These are phyloP conservation scores for Zoanthus gigantus DNA, from an alignment of 92 coral and sea anemone genomes.

Conservation along the genomic window DNA sequence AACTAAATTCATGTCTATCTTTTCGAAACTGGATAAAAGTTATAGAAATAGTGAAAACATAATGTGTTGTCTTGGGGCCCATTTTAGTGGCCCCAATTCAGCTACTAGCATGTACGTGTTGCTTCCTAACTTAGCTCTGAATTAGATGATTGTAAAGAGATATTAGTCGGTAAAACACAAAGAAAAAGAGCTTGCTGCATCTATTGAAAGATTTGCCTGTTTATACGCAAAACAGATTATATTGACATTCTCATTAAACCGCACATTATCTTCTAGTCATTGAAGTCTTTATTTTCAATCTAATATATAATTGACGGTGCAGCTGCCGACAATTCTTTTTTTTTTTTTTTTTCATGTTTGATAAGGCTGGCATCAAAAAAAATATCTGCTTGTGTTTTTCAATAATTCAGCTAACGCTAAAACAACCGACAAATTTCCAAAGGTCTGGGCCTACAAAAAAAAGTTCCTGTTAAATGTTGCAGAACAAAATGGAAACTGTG, in stretches of 20 bases:
- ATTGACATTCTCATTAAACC: neutral
- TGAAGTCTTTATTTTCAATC: neutral
- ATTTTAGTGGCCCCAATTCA: no score
- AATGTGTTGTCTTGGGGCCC: neutral
- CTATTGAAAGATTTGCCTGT: neutral
- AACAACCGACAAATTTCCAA: neutral
- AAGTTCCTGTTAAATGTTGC: neutral
- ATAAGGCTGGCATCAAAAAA: neutral
- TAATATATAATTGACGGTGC: neutral
- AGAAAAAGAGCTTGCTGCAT: neutral
- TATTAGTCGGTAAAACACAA: neutral
- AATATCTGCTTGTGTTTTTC: neutral
- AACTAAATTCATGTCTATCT: no score
- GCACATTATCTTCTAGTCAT: neutral
- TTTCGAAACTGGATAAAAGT: no score
- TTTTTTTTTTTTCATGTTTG: neutral
- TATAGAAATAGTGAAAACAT: no score
- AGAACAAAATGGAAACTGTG: neutral
- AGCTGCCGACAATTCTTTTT: neutral
- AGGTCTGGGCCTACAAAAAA: neutral
- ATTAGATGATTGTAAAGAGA: neutral
- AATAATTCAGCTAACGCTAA: neutral
- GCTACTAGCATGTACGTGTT: no score
- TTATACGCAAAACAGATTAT: constrained; percentile 9
- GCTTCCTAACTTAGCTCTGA: neutral